Evolutionary conservation across 2,113 vertebrate genomes (phyloP), one percentile per base, ranked within the genome.

Genomic region (Crotalus viridis): DNA sequence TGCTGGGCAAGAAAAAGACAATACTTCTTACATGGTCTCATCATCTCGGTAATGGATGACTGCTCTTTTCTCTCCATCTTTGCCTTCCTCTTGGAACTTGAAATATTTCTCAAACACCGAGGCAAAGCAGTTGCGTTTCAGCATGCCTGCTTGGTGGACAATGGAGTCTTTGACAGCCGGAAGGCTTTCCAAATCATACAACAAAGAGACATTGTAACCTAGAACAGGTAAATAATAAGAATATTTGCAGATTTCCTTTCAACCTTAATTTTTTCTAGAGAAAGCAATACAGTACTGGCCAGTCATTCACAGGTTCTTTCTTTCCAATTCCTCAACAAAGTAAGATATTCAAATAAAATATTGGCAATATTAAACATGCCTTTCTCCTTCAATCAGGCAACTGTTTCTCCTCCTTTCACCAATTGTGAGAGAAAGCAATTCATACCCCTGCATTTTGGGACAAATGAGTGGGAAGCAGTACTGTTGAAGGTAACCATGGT

Each of bases 41-140:
- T 99, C 99, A 0, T 99, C 99, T 95, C 99, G 98, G 97, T 99
- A 99, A 97, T 99, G 99, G 96, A 99, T 99, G 94, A 99, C 99
- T 0, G 99, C 99, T 94, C 99, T 98, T 95, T 97, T 97, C 97
- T 99, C 99, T 91, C 99, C 99, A 95, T 99, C 99, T 92, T 98
- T 99, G 92, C 99, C 99, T 89, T 99, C 99, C 93, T 99, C 99
- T 96, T 99, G 99, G 97, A 99, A 99, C 95, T 99, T 99, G 97
- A 99, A 99, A 96, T 99, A 99, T 95, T 99, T 99, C 96, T 99
- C 99, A 57, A 99, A 99, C 88, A 99, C 99, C 0, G 99, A 99
- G 92, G 99, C 99, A 89, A 99, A 99, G 97, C 99, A 99, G 97
- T 99, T 99, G 95, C 99, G 98, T 96, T 99, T 99, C 93, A 99